Evolutionary conservation across 2,113 vertebrate species (phyloP).

Genomic region (Dolichotis patagonum): DNA sequence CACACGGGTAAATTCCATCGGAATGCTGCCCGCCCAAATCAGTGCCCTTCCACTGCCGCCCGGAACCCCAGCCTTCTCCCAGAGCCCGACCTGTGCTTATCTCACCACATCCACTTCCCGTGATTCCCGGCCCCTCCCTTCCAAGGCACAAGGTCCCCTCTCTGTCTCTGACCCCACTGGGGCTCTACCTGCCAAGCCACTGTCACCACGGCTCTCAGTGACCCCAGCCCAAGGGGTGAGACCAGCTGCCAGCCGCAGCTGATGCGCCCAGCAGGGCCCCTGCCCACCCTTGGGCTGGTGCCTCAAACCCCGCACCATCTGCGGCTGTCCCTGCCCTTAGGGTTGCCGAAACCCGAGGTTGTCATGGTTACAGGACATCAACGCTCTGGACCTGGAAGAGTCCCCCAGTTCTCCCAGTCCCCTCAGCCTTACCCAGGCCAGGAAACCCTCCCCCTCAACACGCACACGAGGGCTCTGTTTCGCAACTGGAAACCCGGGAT

Average conservation of each 20-base stretch:
- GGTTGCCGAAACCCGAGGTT: conserved; percentile 58
- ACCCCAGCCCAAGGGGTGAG: not conserved
- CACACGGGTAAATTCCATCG: conserved; percentile 70
- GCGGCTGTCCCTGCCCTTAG: not conserved
- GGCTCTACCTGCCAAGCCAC: not conserved
- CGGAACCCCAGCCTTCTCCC: conserved; percentile 23
- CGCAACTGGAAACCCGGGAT: not conserved
- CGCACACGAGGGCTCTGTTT: not conserved
- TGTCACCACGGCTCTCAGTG: not conserved
- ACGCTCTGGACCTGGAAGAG: not conserved
- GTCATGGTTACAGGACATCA: conserved; percentile 63
- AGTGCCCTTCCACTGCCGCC: conserved; percentile 17
- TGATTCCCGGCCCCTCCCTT: conserved; percentile 68
- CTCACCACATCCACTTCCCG: conserved; percentile 66
- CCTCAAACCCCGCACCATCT: not conserved
- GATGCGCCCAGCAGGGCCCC: not conserved
- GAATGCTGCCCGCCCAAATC: conserved; percentile 39
- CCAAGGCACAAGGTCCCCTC: conserved; percentile 49
- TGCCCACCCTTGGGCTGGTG: not conserved
- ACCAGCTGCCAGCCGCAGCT: not conserved
- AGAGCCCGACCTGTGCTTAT: conserved; percentile 70
- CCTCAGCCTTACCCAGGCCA: not conserved
- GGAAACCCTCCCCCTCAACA: not conserved
- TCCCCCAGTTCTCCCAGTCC: not conserved
- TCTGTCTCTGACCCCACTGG: conserved; percentile 31